Percentiles rank a stretch among this genome's conserved stretches.
Conservation (phyloP, 2,888 invertebrate genomes). For the Masnerella sp. region DNA sequence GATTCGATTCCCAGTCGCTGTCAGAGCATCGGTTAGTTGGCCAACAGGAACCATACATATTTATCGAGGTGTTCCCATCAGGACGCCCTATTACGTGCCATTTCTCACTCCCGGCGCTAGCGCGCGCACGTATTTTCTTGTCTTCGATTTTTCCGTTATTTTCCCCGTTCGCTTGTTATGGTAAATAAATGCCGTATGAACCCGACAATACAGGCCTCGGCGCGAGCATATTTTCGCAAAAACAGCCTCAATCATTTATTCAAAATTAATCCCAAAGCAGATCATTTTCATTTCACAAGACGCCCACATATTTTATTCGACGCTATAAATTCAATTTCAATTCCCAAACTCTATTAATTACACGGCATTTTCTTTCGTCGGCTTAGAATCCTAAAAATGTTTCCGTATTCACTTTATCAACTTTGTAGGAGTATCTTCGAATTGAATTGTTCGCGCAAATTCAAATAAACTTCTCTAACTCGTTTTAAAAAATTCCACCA, state of each 20-base stretch:
- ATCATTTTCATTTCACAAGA: conserved; percentile 36
- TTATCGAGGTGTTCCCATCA: conserved; percentile 60
- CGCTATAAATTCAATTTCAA: too few species aligned
- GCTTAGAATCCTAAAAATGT: too few species aligned
- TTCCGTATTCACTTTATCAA: too few species aligned
- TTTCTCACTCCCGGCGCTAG: conserved; percentile 48
- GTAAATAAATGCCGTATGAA: conserved; percentile 64
- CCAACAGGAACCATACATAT: conserved; percentile 66
- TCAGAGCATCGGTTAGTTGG: conserved; percentile 59
- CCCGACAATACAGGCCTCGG: conserved; percentile 48
- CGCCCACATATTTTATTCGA: too few species aligned
- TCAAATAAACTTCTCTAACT: too few species aligned
- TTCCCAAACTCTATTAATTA: too few species aligned
- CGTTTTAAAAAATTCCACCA: too few species aligned
- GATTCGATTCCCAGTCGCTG: conserved; percentile 64
- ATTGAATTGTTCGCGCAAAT: too few species aligned
- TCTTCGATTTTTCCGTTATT: conserved; percentile 54
- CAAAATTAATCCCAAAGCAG: conserved; percentile 21
- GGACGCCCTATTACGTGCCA: conserved; percentile 50
- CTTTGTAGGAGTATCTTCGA: too few species aligned
- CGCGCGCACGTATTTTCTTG: conserved; percentile 46
- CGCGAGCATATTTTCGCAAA: conserved; percentile 25
- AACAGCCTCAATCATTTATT: conserved; percentile 40
- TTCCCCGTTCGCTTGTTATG: conserved; percentile 53
- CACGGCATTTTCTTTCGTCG: too few species aligned